phyloP scores from a whole-genome alignment of 2,888 invertebrate genomes.

The Lasioglossum lativentre region DNA sequence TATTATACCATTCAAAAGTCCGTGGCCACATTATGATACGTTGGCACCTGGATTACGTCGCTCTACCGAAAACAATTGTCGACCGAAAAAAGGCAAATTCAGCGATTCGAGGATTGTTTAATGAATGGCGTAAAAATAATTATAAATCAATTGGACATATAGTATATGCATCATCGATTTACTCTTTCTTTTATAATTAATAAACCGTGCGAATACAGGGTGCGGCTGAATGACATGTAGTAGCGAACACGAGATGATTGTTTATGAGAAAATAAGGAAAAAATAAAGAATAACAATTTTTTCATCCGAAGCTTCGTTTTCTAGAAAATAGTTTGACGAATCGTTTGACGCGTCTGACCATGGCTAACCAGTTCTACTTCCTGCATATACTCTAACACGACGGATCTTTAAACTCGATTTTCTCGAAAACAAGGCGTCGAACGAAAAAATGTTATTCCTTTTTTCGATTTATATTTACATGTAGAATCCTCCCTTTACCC shows the following conservation, averaged over 20 bases:
- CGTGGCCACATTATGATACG: slow-evolving; percentile 20
- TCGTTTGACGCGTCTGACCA: no score
- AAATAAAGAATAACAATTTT: no score
- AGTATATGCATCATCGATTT: not conserved
- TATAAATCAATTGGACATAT: not conserved
- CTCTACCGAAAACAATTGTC: slow-evolving; percentile 15
- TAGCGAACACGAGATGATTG: no score
- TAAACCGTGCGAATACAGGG: not conserved
- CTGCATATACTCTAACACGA: no score
- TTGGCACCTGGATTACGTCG: slow-evolving; percentile 12
- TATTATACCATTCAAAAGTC: slow-evolving; percentile 39
- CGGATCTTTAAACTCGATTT: no score
- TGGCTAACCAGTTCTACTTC: no score
- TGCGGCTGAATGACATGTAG: no score
- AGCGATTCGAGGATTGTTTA: not conserved
- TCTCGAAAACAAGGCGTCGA: no score
- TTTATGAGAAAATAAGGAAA: no score
- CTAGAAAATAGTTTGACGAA: no score
- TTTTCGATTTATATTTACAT: not conserved
- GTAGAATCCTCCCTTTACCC: not conserved
- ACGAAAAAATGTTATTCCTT: no score
- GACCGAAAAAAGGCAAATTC: not conserved
- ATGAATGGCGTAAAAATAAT: not conserved
- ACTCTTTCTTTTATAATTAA: not conserved
- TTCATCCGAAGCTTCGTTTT: no score